Percentiles rank a stretch among this genome's conserved stretches.
phyloP scores from a whole-genome alignment of 2,113 vertebrate species.

The Spea multiplicata region DNA sequence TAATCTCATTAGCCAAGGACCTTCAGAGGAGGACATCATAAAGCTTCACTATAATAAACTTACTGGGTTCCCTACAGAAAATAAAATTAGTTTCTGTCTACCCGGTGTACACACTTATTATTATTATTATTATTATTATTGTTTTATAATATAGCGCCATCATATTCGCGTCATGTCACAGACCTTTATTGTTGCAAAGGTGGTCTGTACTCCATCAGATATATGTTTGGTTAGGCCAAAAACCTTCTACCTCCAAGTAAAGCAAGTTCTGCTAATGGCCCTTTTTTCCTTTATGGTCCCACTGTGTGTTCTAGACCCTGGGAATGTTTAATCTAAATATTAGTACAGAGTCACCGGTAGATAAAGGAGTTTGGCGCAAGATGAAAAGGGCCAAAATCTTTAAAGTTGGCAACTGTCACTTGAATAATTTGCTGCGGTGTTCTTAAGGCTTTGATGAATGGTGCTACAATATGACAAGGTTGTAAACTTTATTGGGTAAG shows the following conservation, averaged over 20 bases:
- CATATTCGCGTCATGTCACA: too few relatives aligned
- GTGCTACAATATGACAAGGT: neutral
- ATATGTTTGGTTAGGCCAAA: too few relatives aligned
- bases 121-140: too few relatives aligned
- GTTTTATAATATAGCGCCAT: too few relatives aligned
- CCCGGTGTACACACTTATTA: too few relatives aligned
- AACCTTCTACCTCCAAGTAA: neutral
- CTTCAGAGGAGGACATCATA: too few relatives aligned
- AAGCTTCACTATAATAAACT: too few relatives aligned
- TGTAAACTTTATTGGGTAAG: constrained; percentile 8
- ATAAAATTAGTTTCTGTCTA: too few relatives aligned
- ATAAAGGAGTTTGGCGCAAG: neutral
- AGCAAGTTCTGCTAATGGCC: neutral
- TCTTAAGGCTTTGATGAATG: neutral
- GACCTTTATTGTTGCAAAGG: too few relatives aligned
- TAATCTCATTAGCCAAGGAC: too few relatives aligned
- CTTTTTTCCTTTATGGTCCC: neutral
- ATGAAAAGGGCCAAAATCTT: neutral
- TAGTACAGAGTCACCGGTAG: neutral
- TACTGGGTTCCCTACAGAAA: too few relatives aligned
- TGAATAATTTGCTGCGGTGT: neutral
- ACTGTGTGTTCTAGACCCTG: neutral
- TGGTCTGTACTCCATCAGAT: too few relatives aligned
- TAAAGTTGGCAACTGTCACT: neutral
- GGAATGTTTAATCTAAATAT: constrained; percentile 16